Evolutionary conservation across 2,888 invertebrate species (phyloP), one percentile per base, ranked within the genome.

Genomic region (Criorhina ranunculi): DNA sequence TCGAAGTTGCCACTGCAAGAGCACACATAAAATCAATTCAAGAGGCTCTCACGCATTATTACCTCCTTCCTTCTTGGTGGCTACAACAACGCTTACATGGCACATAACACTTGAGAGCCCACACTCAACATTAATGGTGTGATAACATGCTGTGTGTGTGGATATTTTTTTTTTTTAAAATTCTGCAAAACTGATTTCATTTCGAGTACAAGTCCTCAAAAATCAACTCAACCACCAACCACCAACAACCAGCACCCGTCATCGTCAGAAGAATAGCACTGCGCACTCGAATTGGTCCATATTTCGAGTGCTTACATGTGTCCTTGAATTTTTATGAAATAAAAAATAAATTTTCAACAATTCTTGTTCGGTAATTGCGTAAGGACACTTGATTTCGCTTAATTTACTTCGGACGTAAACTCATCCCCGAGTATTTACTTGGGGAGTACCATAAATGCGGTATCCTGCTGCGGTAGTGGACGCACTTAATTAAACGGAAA

Each of bases 61-160:
- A 76, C 80, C 85, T 85, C 75, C 85, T 85, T 85, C 85, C 85
- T 80, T 75, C 80, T 85, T 80, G 75, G 75, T 67, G 80, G 70
- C 60, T 53, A 62, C 72, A 69, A 62, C 72, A 69, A 29, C 49
- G 46, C 64, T 76, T 85, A 35, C 80, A 85, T 70, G 40, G 55
- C 64, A 59, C 62, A 46, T 66, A 31, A 37, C 51, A 70, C 85
- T 80, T 40, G 17, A 80, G 51, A 24, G 31, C 40, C 44, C 31
- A 59, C 60, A 64, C 75, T 44, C 44, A 11, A 19, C 55, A 49
- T 57, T 40, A 49, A 73, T 85, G 80, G 80, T 66, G 85, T 85
- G 75, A 85, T 80, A 85, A 70, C 64, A 78, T 33, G 51, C n/a
- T n/a, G 60, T 60, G 57, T 42, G 73, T 69, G 57, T 66, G 55